Conservation (phyloP, 2,113 vertebrate species). For the Columbina picui region DNA sequence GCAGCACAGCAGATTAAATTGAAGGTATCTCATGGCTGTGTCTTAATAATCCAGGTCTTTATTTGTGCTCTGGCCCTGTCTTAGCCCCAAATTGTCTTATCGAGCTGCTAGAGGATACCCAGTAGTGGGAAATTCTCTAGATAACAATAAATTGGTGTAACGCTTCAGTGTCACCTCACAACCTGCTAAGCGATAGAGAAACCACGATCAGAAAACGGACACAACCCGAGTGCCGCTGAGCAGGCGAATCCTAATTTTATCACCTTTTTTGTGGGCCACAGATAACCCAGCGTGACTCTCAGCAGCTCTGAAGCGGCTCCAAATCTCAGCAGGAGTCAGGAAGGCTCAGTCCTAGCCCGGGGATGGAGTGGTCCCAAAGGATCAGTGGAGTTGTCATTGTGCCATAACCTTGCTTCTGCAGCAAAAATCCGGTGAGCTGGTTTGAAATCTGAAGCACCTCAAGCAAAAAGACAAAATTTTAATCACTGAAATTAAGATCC, state of each 20-base stretch:
- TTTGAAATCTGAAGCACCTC: background rate
- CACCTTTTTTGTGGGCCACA: background rate
- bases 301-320: conserved; percentile 28
- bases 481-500: background rate
- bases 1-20: background rate
- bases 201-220: background rate
- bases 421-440: background rate
- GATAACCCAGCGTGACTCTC: conserved; percentile 22
- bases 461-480: background rate
- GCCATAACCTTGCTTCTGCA: conserved; percentile 16
- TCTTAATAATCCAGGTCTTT: background rate
- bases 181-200: conserved; percentile 6
- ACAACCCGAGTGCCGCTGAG: background rate
- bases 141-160: conserved; percentile 2
- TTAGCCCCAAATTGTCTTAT: background rate
- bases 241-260: background rate
- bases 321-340: conserved; percentile 33
- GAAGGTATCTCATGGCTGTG: background rate
- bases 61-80: conserved; percentile 2
- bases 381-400: background rate
- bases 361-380: background rate
- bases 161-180: background rate
- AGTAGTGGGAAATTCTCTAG: background rate
- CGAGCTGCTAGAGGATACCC: background rate
- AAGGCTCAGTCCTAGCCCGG: background rate